phyloP scores from a whole-genome alignment of 2,888 invertebrate species.

The Hydraecia micacea region DNA sequence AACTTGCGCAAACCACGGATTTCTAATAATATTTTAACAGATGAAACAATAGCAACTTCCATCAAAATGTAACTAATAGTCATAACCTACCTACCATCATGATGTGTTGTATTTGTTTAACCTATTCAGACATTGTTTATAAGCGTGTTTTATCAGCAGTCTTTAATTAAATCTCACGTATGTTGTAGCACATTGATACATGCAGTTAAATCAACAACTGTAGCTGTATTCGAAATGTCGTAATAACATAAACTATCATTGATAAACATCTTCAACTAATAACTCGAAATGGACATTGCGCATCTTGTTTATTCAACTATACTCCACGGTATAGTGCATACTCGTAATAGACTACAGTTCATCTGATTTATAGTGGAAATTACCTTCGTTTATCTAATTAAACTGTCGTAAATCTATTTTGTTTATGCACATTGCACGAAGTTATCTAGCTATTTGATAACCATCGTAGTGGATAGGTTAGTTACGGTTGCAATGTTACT shows the following conservation, averaged over 20 bases:
- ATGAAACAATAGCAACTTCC: constrained; percentile 19
- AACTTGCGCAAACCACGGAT: not conserved
- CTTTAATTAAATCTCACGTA: constrained; percentile 4
- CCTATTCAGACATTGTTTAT: constrained; percentile 6
- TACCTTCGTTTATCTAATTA: constrained; percentile 4
- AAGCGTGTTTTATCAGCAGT: constrained; percentile 6
- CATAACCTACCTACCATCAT: not conserved
- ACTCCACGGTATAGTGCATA: too few relatives aligned
- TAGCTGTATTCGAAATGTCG: constrained; percentile 11
- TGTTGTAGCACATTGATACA: not conserved
- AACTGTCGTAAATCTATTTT: constrained; percentile 18
- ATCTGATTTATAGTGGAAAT: constrained; percentile 20
- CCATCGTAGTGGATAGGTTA: not conserved
- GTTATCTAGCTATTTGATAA: not conserved
- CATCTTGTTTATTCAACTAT: constrained; percentile 16
- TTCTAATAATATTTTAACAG: not conserved
- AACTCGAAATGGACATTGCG: not conserved
- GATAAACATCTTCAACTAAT: constrained; percentile 10
- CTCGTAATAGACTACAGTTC: not conserved
- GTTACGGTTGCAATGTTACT: constrained; percentile 2
- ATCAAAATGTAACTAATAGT: constrained; percentile 10
- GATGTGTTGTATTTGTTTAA: constrained; percentile 5
- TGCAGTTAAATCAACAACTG: not conserved
- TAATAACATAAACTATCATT: constrained; percentile 12
- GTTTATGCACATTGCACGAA: constrained; percentile 12